Conservation (phyloP, 2,113 vertebrate genomes). For the Lampris megalopsis region DNA sequence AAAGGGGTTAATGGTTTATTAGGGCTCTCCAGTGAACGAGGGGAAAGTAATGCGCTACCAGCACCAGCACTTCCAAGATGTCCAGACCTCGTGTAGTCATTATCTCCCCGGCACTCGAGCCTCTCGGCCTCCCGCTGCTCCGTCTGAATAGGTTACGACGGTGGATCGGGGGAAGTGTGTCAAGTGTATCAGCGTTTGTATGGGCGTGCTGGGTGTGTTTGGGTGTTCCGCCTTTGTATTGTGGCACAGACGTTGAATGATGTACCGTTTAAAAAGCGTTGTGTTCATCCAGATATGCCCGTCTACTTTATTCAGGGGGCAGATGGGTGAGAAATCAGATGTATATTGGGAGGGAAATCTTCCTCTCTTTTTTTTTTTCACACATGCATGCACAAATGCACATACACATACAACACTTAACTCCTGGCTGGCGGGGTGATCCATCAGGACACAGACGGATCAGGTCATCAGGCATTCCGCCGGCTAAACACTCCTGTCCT, state of each 20-base stretch:
- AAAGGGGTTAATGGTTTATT: constrained; percentile 72
- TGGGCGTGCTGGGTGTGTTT: constrained; percentile 60
- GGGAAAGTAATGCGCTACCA: constrained; percentile 50
- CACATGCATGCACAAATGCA: constrained; percentile 61
- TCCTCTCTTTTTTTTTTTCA: constrained; percentile 73
- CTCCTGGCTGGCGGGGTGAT: constrained; percentile 75
- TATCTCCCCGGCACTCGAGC: constrained; percentile 55
- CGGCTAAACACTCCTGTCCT: constrained; percentile 69
- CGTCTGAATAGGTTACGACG: constrained; percentile 71
- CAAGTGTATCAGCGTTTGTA: constrained; percentile 65
- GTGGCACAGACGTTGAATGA: constrained; percentile 65
- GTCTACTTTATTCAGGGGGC: constrained; percentile 69
- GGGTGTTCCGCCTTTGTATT: constrained; percentile 58
- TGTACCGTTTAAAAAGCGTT: constrained; percentile 69
- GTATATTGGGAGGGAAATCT: constrained; percentile 72
- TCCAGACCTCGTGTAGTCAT: constrained; percentile 65
- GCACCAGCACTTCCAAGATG: constrained; percentile 58
- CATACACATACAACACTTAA: constrained; percentile 54
- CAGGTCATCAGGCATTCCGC: constrained; percentile 78
- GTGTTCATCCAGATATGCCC: constrained; percentile 58
- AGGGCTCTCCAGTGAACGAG: constrained; percentile 61
- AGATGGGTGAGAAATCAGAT: constrained; percentile 80
- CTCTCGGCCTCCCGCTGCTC: constrained; percentile 67
- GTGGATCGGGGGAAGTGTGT: constrained; percentile 72
- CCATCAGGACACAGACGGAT: constrained; percentile 74